Percentiles rank a stretch among this genome's conserved stretches.
These are phyloP conservation scores for Montipora capitata DNA, from an alignment of 92 coral and sea anemone genomes.

Conservation along the genomic window DNA sequence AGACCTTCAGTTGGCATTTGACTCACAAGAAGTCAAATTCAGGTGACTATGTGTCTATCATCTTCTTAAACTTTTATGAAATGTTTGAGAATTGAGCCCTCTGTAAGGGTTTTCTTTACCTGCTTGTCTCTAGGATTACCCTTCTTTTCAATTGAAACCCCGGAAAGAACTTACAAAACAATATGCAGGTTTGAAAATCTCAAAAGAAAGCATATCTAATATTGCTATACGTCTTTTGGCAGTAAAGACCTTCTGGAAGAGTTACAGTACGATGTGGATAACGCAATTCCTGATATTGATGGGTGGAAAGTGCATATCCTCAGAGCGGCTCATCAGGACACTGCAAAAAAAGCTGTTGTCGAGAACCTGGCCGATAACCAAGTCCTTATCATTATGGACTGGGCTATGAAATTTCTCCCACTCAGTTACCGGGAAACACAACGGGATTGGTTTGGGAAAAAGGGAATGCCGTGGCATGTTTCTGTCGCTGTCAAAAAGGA, in stretches of 20 bases:
- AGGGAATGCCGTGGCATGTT: constrained; percentile 13
- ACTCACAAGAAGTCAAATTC: constrained; percentile 5
- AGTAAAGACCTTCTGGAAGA: constrained; percentile 31
- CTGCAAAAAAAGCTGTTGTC: constrained; percentile 19
- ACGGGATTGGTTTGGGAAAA: constrained; percentile 11
- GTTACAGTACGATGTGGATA: constrained; percentile 26
- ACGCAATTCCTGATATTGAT: constrained; percentile 12
- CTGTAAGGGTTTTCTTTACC: background rate
- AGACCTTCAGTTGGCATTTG: constrained; percentile 10
- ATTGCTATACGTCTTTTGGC: background rate
- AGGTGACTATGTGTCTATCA: constrained; percentile 3
- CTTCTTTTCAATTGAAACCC: background rate
- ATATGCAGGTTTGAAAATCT: background rate
- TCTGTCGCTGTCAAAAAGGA: constrained; percentile 1
- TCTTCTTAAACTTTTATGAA: constrained; percentile 10
- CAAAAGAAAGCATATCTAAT: constrained; percentile 9
- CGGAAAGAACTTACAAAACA: background rate
- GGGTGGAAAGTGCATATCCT: constrained; percentile 51
- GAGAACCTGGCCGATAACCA: constrained; percentile 11
- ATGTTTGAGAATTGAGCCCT: background rate
- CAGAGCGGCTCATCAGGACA: constrained; percentile 30
- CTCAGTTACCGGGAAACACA: constrained; percentile 11
- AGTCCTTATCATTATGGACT: constrained; percentile 16
- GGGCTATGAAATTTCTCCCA: constrained; percentile 26
- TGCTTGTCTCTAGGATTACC: background rate